phyloP scores from a whole-genome alignment of 1,140 invertebrate species.

The Brachionus calyciflorus region DNA sequence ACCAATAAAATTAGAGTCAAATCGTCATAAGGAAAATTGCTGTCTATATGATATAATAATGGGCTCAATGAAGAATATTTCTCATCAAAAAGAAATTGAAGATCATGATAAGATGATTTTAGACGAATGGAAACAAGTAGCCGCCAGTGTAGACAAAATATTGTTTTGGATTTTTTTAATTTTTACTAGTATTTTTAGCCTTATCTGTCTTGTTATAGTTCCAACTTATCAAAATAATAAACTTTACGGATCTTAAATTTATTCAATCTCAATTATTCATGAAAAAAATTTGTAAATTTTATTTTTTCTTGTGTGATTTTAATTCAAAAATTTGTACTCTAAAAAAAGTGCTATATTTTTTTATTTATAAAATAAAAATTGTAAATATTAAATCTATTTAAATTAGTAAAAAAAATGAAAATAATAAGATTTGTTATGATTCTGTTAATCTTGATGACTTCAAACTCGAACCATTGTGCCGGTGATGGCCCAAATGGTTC shows the following conservation, averaged over 20 bases:
- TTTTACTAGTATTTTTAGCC: slow-evolving; percentile 53
- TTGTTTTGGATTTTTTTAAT: slow-evolving; percentile 57
- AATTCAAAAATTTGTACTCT: too few relatives aligned
- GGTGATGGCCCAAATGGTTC: too few relatives aligned
- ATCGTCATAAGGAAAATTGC: not conserved
- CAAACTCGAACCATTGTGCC: too few relatives aligned
- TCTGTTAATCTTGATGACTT: too few relatives aligned
- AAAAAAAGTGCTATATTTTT: too few relatives aligned
- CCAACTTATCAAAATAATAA: slow-evolving; percentile 48
- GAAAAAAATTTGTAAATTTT: not conserved
- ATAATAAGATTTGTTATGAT: too few relatives aligned
- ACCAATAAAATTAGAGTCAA: not conserved
- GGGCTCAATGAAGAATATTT: slow-evolving; percentile 21
- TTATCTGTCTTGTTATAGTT: slow-evolving; percentile 54
- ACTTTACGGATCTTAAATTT: not conserved
- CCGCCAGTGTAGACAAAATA: slow-evolving; percentile 54
- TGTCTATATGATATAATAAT: slow-evolving; percentile 15
- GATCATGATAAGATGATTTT: slow-evolving; percentile 52
- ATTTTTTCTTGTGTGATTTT: too few relatives aligned
- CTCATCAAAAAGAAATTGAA: slow-evolving; percentile 1
- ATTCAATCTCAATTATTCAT: not conserved
- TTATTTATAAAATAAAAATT: too few relatives aligned
- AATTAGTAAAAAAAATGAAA: too few relatives aligned
- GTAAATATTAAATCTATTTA: too few relatives aligned
- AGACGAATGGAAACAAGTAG: slow-evolving; percentile 58